A percentile compares a stretch with the other conserved stretches of the same genome.
phyloP scores from a whole-genome alignment of 2,888 invertebrate genomes.

The Callimorpha dominula region DNA sequence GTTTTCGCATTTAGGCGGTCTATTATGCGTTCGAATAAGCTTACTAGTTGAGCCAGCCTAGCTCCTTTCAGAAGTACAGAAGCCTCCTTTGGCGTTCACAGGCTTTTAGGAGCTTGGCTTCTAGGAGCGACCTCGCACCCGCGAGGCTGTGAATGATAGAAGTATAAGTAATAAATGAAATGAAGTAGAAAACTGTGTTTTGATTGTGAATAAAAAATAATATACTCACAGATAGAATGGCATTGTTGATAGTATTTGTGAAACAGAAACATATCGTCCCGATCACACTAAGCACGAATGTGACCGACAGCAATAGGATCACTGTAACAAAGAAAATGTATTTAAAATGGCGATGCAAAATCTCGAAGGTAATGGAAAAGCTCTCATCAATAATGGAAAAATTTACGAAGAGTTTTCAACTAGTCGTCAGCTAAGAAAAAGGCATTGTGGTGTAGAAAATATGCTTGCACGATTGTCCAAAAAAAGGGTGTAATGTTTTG shows the following conservation, averaged over 20 bases:
- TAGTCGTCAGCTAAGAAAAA: neutral
- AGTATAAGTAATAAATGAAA: neutral
- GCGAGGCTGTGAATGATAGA: too few species aligned
- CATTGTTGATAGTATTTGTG: constrained; percentile 87
- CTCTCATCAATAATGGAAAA: too few species aligned
- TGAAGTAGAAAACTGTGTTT: neutral
- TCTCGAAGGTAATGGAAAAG: neutral
- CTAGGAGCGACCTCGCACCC: too few species aligned
- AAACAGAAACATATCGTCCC: constrained; percentile 88
- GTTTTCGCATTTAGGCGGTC: too few species aligned
- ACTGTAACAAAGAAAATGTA: constrained; percentile 80
- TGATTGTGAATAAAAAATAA: neutral
- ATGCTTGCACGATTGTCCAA: neutral
- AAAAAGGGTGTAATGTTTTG: too few species aligned
- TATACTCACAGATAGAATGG: constrained; percentile 85
- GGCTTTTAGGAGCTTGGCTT: too few species aligned
- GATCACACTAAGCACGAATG: constrained; percentile 85
- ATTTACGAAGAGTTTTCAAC: too few species aligned
- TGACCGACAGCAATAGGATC: constrained; percentile 76
- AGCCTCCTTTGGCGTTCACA: too few species aligned
- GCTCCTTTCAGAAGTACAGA: too few species aligned
- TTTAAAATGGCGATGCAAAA: neutral
- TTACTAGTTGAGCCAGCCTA: too few species aligned
- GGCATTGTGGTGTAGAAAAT: neutral
- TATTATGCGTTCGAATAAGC: too few species aligned